A percentile compares a stretch with the other conserved stretches of the same genome.
These are phyloP conservation scores for Arrhopalites spinosus DNA, from an alignment of 2,888 invertebrate species.

Conservation along the genomic window DNA sequence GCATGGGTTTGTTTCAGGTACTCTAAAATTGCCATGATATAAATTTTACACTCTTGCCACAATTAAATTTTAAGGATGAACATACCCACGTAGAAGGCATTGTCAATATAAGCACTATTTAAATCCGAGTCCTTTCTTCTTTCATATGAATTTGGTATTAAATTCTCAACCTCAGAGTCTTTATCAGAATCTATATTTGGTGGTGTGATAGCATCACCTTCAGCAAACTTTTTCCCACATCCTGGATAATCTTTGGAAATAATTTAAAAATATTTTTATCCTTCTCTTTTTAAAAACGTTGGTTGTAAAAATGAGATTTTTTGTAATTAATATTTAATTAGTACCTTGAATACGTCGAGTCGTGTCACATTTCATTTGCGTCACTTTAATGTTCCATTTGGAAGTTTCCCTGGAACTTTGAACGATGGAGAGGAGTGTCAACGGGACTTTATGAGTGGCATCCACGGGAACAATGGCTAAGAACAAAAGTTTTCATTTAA, in stretches of 20 bases:
- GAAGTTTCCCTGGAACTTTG: constrained; percentile 58
- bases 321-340: neutral
- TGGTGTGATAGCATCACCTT: constrained; percentile 19
- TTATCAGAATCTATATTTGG: neutral
- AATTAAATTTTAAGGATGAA: neutral
- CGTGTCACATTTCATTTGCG: constrained; percentile 57
- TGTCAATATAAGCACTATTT: constrained; percentile 40
- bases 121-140: constrained; percentile 1
- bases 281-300: too few relatives aligned
- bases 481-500: constrained; percentile 31
- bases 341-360: constrained; percentile 44
- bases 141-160: neutral
- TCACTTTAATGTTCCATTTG: constrained; percentile 58
- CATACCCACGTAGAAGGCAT: constrained; percentile 54
- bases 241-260: constrained; percentile 48
- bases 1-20: constrained; percentile 54
- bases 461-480: constrained; percentile 59
- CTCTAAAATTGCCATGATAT: constrained; percentile 35
- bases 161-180: neutral
- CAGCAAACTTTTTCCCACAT: constrained; percentile 42
- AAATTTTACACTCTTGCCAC: neutral
- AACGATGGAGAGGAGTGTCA: constrained; percentile 59
- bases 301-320: neutral
- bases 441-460: constrained; percentile 57
- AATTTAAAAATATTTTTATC: neutral